Base-by-base conservation (phyloP, 2,888 invertebrate genomes). In the Melanotus villosus region DNA sequence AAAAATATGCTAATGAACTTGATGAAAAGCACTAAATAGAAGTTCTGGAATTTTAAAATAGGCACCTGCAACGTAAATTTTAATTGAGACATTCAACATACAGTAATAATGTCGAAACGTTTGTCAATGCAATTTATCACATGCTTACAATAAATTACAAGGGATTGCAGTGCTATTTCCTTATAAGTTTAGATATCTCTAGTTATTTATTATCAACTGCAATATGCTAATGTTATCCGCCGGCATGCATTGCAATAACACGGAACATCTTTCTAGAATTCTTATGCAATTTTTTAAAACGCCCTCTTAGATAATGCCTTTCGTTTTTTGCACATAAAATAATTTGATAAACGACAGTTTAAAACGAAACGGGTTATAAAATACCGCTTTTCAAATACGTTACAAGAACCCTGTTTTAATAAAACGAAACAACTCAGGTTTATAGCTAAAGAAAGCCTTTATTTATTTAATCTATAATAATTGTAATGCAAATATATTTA, bases 181-280 rank as follows among this genome's bases (percentile, higher is more conserved):
- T 65, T 65, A 65, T 65, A 65, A 65, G 64, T 65, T 56, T 65
- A 65, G 56, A 65, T 65, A 65, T 65, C 57, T 65, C 21, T 5
- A 43, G 64, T 65, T 54, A 65, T 65, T 65, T 65, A 65, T 65
- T 65, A 56, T 54, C 32, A 50, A 45, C 64, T 57, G 64, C 64
- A 65, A 14, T 65, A 65, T 65, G 64, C 64, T 43, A 65, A 65
- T 65, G 50, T 52, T 60, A 32, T 62, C 47, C 63, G 52, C 50
- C 19, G 63, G 52, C 52, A 63, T 63, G 63, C 63, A 63, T 30
- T 36, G 63, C 10, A 43, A 47, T 36, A 60, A 52, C 52, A 54
- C 63, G 38, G 38, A 63, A 52, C 52, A 26, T 38, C 56, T 38
- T 21, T 38, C 21, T 56, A 34, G 36, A 38, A 56, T 34, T 23